phyloP scores from a whole-genome alignment of 2,113 vertebrate genomes.

The Cygnus buccinator region DNA sequence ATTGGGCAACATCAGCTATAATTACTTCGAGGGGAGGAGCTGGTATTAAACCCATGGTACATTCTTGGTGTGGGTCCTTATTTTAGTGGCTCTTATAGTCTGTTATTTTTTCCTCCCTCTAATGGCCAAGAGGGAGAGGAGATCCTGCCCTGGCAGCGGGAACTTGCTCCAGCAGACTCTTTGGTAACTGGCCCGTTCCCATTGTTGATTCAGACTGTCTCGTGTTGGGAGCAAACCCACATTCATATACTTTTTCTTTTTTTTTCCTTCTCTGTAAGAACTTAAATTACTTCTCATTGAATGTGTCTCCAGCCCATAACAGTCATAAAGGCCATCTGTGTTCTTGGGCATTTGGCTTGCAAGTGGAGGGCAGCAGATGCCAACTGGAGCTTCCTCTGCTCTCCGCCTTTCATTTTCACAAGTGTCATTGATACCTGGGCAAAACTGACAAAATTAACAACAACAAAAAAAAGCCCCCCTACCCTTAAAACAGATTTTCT shows the following conservation, averaged over 20 bases:
- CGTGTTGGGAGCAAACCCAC: conserved; percentile 70
- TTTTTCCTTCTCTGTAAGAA: conserved; percentile 39
- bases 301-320: conserved; percentile 51
- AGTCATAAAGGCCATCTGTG: conserved; percentile 51
- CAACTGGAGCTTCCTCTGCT: not conserved
- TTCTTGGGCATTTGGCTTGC: not conserved
- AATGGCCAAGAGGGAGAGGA: conserved; percentile 68
- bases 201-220: conserved; percentile 77
- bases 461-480: not conserved
- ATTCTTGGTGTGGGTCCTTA: conserved; percentile 72
- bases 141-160: conserved; percentile 58
- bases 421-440: not conserved
- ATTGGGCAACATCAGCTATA: conserved; percentile 56
- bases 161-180: conserved; percentile 69
- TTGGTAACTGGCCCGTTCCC: conserved; percentile 66
- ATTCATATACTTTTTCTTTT: conserved; percentile 38
- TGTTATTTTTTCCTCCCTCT: conserved; percentile 74
- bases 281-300: conserved; percentile 66
- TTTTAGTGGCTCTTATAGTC: conserved; percentile 66
- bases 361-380: not conserved
- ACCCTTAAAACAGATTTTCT: not conserved
- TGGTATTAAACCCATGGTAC: conserved; percentile 71
- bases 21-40: conserved; percentile 57
- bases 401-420: not conserved
- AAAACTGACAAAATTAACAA: not conserved